Conservation (phyloP, 2,888 invertebrate species). For the Alentia gelatinosa region DNA sequence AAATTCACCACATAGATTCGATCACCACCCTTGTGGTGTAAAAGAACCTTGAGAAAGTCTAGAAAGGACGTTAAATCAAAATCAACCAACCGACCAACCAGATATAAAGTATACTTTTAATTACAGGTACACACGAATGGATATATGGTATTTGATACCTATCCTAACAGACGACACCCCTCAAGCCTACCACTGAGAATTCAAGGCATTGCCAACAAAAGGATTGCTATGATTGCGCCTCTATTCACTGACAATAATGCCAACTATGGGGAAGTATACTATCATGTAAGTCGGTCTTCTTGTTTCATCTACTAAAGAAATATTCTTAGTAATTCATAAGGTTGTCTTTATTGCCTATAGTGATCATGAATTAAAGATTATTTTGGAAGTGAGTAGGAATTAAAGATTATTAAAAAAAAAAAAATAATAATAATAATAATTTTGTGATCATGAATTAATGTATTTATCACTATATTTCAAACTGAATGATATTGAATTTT, state of each 20-base stretch:
- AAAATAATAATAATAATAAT: too few relatives aligned
- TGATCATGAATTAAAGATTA: too few relatives aligned
- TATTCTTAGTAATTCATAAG: too few relatives aligned
- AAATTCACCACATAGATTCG: not conserved
- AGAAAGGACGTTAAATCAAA: not conserved
- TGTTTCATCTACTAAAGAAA: not conserved
- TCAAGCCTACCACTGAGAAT: not conserved
- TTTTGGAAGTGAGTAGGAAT: too few relatives aligned
- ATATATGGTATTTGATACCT: not conserved
- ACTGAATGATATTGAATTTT: too few relatives aligned
- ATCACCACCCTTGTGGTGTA: not conserved
- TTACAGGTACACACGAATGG: constrained; percentile 11
- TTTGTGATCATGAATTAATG: too few relatives aligned
- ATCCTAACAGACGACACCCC: not conserved
- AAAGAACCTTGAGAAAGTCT: not conserved
- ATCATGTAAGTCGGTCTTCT: not conserved
- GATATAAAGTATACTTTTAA: not conserved
- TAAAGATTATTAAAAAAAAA: too few relatives aligned
- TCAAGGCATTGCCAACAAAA: not conserved
- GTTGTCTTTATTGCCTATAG: too few relatives aligned
- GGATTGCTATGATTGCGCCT: not conserved
- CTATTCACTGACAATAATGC: not conserved
- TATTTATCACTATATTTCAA: too few relatives aligned
- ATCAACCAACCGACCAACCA: not conserved
- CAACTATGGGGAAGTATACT: not conserved